Conservation (phyloP, 1,140 invertebrate genomes). For the Lycorma delicatula region DNA sequence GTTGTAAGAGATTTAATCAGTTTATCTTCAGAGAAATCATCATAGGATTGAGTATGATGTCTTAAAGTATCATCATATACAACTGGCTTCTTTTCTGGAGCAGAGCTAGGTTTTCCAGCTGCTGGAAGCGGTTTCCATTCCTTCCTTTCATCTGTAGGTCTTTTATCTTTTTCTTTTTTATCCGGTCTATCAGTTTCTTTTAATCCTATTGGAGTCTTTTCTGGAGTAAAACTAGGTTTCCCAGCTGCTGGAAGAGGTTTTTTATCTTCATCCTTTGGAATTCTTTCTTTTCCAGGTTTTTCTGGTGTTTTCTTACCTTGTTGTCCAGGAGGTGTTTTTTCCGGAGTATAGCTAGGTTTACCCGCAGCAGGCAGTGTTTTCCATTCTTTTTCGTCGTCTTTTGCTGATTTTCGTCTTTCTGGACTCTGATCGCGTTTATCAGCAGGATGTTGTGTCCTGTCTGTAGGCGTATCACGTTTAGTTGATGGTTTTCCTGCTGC, state of each 20-base stretch:
- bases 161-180: background rate
- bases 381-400: background rate
- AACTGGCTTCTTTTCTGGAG: too few species aligned
- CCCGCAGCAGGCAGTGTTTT: constrained; percentile 9
- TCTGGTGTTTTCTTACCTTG: too few species aligned
- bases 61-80: too few species aligned
- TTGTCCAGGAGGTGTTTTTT: background rate
- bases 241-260: constrained; percentile 10
- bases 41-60: too few species aligned
- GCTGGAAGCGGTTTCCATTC: constrained; percentile 2
- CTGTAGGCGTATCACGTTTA: background rate
- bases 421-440: background rate
- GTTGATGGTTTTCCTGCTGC: constrained; percentile 6
- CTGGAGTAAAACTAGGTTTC: background rate
- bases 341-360: background rate
- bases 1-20: too few species aligned
- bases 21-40: too few species aligned
- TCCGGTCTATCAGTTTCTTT: too few species aligned
- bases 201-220: constrained; percentile 5
- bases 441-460: background rate
- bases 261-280: background rate
- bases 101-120: background rate
- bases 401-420: background rate
- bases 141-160: background rate
- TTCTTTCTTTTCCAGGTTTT: too few species aligned